A percentile compares a stretch with the other conserved stretches of the same genome.
Evolutionary conservation across 2,888 invertebrate genomes (phyloP).

Genomic region (Boloria selene): DNA sequence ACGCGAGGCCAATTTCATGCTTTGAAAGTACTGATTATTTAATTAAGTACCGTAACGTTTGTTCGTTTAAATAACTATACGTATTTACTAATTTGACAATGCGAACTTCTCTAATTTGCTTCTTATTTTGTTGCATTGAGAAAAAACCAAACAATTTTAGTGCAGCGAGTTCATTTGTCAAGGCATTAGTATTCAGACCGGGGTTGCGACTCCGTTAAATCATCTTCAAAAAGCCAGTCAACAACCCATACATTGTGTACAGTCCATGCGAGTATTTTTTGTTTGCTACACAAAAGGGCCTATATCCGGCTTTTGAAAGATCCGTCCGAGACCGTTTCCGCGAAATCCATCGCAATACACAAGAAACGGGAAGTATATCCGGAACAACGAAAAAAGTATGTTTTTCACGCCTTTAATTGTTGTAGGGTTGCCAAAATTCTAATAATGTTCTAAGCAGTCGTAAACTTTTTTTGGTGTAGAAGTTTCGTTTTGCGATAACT

Average conservation of each 20-base stretch:
- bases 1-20: slow-evolving; percentile 46
- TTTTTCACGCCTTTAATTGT: slow-evolving; percentile 59
- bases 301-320: slow-evolving; percentile 71
- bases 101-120: slow-evolving; percentile 2
- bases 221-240: slow-evolving; percentile 58
- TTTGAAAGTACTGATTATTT: slow-evolving; percentile 34
- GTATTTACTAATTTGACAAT: slow-evolving; percentile 8
- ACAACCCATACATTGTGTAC: slow-evolving; percentile 63
- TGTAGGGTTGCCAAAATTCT: slow-evolving; percentile 52
- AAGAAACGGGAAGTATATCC: slow-evolving; percentile 79
- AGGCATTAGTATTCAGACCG: slow-evolving; percentile 58
- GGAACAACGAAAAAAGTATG: slow-evolving; percentile 68
- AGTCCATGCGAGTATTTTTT: slow-evolving; percentile 57
- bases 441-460: slow-evolving; percentile 1
- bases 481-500: no score
- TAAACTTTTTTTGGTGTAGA: neutral
- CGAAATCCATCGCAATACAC: slow-evolving; percentile 75
- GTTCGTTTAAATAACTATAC: slow-evolving; percentile 20
- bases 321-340: slow-evolving; percentile 66
- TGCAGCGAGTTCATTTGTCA: slow-evolving; percentile 49
- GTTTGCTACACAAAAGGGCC: slow-evolving; percentile 72
- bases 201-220: slow-evolving; percentile 56
- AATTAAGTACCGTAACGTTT: slow-evolving; percentile 25
- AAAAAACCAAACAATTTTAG: neutral
- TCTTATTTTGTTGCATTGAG: slow-evolving; percentile 39